Conservation (phyloP, 2,797 vertebrate species). For the Miichthys miiuy region DNA sequence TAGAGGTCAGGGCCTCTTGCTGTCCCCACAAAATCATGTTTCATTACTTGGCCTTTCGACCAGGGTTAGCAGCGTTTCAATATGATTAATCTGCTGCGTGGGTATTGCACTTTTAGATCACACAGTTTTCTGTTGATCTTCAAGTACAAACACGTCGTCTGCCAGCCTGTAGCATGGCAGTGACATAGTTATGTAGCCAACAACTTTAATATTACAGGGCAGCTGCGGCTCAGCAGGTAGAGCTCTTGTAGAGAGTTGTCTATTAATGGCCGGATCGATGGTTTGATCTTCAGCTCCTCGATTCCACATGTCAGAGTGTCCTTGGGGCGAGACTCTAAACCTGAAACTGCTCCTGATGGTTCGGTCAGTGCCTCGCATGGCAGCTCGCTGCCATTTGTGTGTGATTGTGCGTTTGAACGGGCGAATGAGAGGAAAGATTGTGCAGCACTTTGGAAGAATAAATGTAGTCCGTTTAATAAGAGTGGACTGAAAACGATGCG, state of each 20-base stretch:
- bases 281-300: conserved; percentile 2
- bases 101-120: too few relatives aligned
- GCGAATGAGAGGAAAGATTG: background rate
- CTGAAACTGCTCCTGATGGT: background rate
- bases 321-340: conserved; percentile 4
- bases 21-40: too few relatives aligned
- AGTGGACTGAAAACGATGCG: background rate
- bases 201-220: background rate
- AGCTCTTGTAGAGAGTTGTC: background rate
- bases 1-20: background rate
- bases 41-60: background rate
- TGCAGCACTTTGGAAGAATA: background rate
- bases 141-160: background rate
- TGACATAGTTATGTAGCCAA: conserved; percentile 7
- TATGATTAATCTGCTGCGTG: background rate
- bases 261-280: background rate
- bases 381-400: background rate
- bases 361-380: background rate
- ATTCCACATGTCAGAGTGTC: background rate
- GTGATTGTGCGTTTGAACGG: background rate
- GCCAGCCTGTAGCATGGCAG: background rate
- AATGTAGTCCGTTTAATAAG: background rate
- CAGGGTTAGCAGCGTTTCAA: background rate
- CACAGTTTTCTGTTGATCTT: background rate
- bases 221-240: conserved; percentile 5